Conservation (phyloP, 2,113 vertebrate species). For the Leucoraja erinaceus region DNA sequence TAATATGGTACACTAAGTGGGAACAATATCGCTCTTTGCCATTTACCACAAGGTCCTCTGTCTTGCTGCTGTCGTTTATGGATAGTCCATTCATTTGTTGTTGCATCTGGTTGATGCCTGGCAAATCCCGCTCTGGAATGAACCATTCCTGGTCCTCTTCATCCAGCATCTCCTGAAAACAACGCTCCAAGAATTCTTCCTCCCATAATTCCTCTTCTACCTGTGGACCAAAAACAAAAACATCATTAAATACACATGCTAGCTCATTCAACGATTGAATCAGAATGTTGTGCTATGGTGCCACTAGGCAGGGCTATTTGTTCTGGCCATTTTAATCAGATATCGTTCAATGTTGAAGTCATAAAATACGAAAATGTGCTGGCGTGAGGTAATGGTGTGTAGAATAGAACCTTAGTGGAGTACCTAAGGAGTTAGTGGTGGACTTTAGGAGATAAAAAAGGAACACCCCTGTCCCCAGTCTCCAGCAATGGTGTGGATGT, state of each 20-base stretch:
- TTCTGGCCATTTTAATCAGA: neutral
- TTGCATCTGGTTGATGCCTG: slow-evolving; percentile 80
- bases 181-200: slow-evolving; percentile 93
- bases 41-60: slow-evolving; percentile 88
- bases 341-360: neutral
- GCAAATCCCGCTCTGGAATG: slow-evolving; percentile 85
- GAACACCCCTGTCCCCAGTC: no score
- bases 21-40: neutral
- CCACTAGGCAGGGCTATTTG: neutral
- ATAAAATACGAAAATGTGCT: no score
- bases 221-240: slow-evolving; percentile 50
- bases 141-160: slow-evolving; percentile 98
- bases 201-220: slow-evolving; percentile 94
- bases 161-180: slow-evolving; percentile 97
- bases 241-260: neutral
- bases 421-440: no score
- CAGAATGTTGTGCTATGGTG: neutral
- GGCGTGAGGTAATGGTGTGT: neutral
- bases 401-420: neutral
- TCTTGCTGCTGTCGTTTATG: slow-evolving; percentile 57
- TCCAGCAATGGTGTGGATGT: no score
- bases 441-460: no score
- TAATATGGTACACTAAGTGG: no score
- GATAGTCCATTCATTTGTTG: slow-evolving; percentile 85
- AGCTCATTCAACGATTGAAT: neutral